phyloP scores from a whole-genome alignment of 2,888 invertebrate genomes.

The Tupiocoris notatus region DNA sequence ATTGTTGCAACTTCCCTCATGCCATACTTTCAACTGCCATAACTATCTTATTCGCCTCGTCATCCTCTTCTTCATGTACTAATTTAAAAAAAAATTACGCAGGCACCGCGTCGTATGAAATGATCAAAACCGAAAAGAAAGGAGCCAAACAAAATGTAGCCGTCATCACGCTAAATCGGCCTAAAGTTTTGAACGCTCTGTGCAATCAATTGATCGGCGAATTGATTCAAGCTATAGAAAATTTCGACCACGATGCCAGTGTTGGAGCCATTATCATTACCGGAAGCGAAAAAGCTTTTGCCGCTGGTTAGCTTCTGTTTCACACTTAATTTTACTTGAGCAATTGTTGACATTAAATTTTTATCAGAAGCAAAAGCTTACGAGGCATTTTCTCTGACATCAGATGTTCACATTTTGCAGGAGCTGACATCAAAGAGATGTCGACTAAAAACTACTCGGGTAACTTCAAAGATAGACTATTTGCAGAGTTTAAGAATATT shows the following conservation, averaged over 20 bases:
- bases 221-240: constrained; percentile 67
- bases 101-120: constrained; percentile 61
- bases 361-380: no score
- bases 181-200: constrained; percentile 94
- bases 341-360: no score
- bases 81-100: no score
- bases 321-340: no score
- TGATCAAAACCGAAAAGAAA: constrained; percentile 74
- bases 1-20: no score
- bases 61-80: no score
- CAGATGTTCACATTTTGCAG: no score
- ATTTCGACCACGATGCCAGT: constrained; percentile 68
- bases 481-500: constrained; percentile 82
- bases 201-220: constrained; percentile 87
- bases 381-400: no score
- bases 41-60: no score
- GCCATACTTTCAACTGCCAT: no score
- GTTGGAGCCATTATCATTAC: constrained; percentile 90
- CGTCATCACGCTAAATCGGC: constrained; percentile 86
- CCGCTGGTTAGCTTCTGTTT: constrained; percentile 57
- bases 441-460: constrained; percentile 71
- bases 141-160: constrained; percentile 90
- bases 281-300: constrained; percentile 76
- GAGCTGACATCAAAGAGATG: constrained; percentile 98
- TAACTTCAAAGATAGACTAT: constrained; percentile 71